Conservation (phyloP, 2,113 vertebrate species). For the Phycodurus eques region DNA sequence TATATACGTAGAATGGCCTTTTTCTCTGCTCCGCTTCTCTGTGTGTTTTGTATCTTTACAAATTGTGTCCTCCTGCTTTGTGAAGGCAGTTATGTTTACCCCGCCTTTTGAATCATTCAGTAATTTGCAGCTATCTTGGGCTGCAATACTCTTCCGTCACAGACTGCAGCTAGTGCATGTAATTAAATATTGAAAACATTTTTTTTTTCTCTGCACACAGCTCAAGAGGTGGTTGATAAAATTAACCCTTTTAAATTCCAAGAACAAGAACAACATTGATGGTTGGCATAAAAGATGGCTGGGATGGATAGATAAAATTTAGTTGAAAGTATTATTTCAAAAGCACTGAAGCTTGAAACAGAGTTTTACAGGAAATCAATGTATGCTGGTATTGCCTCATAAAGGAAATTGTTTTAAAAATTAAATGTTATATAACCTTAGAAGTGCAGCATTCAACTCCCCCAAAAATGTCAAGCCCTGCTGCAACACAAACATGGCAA, state of each 20-base stretch:
- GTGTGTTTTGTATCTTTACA: conserved; percentile 8
- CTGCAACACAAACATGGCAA: too few relatives aligned
- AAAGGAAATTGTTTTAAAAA: too few relatives aligned
- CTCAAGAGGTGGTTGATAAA: conserved; percentile 47
- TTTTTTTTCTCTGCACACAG: conserved; percentile 35
- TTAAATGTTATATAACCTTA: too few relatives aligned
- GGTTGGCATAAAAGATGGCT: neutral
- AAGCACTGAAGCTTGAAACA: neutral
- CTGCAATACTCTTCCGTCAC: conserved; percentile 55
- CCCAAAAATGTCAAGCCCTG: too few relatives aligned
- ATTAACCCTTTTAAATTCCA: conserved; percentile 37
- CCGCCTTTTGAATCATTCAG: conserved; percentile 68
- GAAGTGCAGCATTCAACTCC: too few relatives aligned
- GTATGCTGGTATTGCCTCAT: too few relatives aligned
- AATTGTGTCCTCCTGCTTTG: conserved; percentile 25
- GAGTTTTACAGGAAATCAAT: too few relatives aligned
- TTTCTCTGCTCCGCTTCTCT: neutral
- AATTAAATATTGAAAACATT: conserved; percentile 67
- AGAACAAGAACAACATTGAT: neutral
- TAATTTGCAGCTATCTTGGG: conserved; percentile 66
- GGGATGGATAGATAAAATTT: neutral
- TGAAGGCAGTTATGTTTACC: conserved; percentile 49
- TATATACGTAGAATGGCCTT: neutral
- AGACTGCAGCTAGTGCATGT: conserved; percentile 56
- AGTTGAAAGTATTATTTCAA: neutral